Conservation (phyloP, 1,140 invertebrate species). For the Meloidogyne exigua region DNA sequence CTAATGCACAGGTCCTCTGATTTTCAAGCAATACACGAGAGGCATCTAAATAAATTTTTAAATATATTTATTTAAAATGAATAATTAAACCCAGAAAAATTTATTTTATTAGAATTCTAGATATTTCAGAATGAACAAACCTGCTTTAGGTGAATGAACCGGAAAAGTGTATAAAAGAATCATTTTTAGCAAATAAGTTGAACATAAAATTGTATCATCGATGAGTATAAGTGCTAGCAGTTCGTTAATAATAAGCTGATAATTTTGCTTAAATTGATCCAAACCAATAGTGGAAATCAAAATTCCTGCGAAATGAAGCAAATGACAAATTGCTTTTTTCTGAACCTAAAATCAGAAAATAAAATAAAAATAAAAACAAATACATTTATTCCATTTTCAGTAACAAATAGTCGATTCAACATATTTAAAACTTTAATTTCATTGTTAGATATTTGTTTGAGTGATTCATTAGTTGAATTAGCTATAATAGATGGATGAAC, state of each 20-base stretch:
- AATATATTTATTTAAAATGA: slow-evolving; percentile 6
- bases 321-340: slow-evolving; percentile 34
- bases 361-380: background rate
- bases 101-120: background rate
- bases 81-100: background rate
- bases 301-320: slow-evolving; percentile 34
- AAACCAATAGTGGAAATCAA: slow-evolving; percentile 49
- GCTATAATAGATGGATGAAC: slow-evolving; percentile 16
- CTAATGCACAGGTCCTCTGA: slow-evolving; percentile 17
- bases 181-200: slow-evolving; percentile 21
- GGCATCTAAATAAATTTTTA: slow-evolving; percentile 2
- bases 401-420: slow-evolving; percentile 1
- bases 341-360: slow-evolving; percentile 20
- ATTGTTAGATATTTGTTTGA: background rate
- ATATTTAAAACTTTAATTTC: background rate
- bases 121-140: background rate
- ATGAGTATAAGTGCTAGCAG: slow-evolving; percentile 12
- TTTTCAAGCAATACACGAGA: slow-evolving; percentile 15
- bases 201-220: slow-evolving; percentile 25
- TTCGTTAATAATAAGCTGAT: slow-evolving; percentile 17
- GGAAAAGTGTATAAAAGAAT: slow-evolving; percentile 28
- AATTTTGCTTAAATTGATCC: slow-evolving; percentile 27
- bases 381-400: slow-evolving; percentile 28
- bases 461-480: background rate
- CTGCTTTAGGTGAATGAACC: slow-evolving; percentile 27